Evolutionary conservation across 2,113 vertebrate species (phyloP).

Genomic region (Stomatorhinus ivindoensis): DNA sequence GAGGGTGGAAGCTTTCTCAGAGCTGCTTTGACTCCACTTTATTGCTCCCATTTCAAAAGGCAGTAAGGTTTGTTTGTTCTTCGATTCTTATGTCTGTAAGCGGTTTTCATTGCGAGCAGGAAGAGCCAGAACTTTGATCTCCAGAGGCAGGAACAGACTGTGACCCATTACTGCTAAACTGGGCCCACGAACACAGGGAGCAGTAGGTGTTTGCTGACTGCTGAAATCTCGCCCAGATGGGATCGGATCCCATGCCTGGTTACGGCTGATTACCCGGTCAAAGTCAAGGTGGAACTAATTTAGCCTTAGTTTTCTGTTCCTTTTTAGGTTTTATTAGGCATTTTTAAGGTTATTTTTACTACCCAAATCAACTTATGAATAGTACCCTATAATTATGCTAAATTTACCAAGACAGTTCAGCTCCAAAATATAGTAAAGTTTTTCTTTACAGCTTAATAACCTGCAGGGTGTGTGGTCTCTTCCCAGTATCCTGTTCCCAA

Average conservation of each 20-base stretch:
- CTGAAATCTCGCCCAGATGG: neutral
- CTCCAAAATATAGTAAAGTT: neutral
- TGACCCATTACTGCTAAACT: neutral
- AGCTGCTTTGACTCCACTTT: neutral
- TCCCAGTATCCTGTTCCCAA: neutral
- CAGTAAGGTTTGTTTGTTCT: slow-evolving; percentile 6
- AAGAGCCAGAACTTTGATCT: slow-evolving; percentile 1
- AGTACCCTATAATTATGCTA: neutral
- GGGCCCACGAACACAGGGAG: neutral
- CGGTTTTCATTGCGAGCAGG: neutral
- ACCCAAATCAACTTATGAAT: neutral
- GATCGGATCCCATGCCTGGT: neutral
- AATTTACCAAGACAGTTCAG: neutral
- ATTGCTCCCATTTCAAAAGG: slow-evolving; percentile 5
- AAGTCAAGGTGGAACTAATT: slow-evolving; percentile 3
- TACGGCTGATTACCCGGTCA: neutral
- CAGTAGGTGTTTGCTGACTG: neutral
- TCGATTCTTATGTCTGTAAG: neutral
- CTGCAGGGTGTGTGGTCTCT: neutral
- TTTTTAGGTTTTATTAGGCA: neutral
- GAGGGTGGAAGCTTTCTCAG: neutral
- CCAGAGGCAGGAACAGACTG: neutral
- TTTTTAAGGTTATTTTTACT: neutral
- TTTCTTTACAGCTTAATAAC: neutral
- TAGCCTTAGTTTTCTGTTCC: neutral